phyloP scores from a whole-genome alignment of 2,113 vertebrate genomes.

The Pithys albifrons region DNA sequence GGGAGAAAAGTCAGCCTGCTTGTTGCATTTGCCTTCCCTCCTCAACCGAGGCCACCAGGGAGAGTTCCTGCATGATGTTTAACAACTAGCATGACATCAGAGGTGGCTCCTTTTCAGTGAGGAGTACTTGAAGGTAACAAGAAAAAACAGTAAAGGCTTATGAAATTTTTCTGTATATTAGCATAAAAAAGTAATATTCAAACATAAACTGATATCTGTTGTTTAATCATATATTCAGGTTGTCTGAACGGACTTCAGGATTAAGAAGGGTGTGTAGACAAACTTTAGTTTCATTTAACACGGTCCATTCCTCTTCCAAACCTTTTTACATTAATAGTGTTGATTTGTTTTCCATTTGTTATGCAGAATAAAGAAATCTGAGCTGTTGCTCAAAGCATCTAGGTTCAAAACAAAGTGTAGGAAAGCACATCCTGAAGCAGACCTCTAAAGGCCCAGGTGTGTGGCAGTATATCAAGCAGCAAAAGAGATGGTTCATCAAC shows the following conservation, averaged over 20 bases:
- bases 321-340: background rate
- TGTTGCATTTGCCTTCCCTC: conserved; percentile 22
- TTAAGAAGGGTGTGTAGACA: background rate
- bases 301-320: background rate
- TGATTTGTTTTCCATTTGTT: background rate
- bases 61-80: background rate
- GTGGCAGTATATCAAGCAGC: background rate
- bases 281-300: background rate
- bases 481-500: background rate
- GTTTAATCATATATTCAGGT: background rate
- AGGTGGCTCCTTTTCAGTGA: background rate
- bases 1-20: conserved; percentile 32
- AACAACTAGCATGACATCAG: background rate
- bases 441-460: background rate
- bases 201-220: background rate
- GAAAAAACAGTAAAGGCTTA: background rate
- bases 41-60: background rate
- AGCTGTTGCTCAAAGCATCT: background rate
- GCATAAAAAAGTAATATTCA: background rate
- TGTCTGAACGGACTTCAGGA: background rate
- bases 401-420: background rate
- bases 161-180: background rate
- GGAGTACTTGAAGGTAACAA: background rate
- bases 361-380: background rate
- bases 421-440: background rate